phyloP scores from a whole-genome alignment of 2,113 vertebrate genomes.

The Pelusios castaneus region DNA sequence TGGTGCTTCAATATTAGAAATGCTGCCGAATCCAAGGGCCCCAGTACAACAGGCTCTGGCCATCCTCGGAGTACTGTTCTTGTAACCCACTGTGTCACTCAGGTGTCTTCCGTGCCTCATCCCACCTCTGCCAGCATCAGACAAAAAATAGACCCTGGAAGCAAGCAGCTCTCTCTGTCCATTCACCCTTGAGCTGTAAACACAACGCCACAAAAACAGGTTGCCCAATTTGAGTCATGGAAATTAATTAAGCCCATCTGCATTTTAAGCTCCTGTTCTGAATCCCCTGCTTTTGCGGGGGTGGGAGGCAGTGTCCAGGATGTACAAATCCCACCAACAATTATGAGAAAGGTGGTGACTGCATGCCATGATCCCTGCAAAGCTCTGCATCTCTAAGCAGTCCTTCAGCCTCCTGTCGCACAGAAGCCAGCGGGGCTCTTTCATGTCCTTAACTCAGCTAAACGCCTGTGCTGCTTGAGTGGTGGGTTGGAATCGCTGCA shows the following conservation, averaged over 20 bases:
- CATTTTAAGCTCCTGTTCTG: background rate
- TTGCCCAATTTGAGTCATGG: background rate
- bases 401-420: background rate
- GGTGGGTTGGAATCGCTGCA: background rate
- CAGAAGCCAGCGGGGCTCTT: background rate
- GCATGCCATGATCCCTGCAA: background rate
- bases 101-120: background rate
- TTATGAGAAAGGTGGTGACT: background rate
- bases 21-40: background rate
- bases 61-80: background rate
- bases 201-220: background rate
- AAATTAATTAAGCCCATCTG: background rate
- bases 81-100: background rate
- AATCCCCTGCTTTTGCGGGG: background rate
- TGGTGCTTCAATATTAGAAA: background rate
- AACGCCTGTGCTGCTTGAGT: background rate
- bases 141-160: background rate
- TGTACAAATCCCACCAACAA: background rate
- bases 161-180: background rate
- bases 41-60: background rate
- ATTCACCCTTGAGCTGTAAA: background rate
- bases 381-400: background rate
- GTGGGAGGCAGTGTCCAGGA: background rate
- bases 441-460: background rate
- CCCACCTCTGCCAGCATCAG: background rate